Base-by-base conservation (phyloP, 2,797 vertebrate genomes). In the Emys orbicularis region DNA sequence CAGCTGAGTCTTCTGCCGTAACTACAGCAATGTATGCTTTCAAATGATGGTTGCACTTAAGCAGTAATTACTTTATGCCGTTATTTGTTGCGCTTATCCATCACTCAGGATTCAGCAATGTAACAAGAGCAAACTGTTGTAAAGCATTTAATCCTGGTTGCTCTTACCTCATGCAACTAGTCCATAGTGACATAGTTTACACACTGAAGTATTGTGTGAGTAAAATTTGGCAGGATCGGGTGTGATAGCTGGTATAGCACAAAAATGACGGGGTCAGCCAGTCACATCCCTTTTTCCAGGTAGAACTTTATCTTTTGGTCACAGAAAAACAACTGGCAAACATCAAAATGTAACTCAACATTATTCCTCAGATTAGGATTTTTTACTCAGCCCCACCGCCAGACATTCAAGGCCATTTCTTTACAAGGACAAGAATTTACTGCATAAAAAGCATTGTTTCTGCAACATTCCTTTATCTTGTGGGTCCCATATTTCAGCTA, bases 31-130 rank as follows among this genome's bases (percentile, higher is more conserved):
- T 87, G 82, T 85, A 27, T 79, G 53, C 91, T 97, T 95, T 97
- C 92, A 96, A 96, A 94, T 86, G 57, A 94, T 80, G 25, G 80
- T 94, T 95, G 85, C 53, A 93, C 89, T 90, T 91, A 96, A 95
- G 92, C 34, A 59, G n/a, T 79, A 87, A 86, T 86, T 85, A 86
- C 93, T 96, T 90, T 90, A 37, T 74, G 44, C 23, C 44, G 79
- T 79, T 59, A 87, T 95, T n/a, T 72, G 53, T 31, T 52, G 56
- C 53, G 16, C 50, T 95, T 79, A 89, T 92, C 59, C 59, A 81
- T 85, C 4, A 81, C 80, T 96, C 83, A 44, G 79, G 56, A 91
- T 83, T 91, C 89, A 83, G 77, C 0, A 1, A 91, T n/a, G 95
- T 89, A 90, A 82, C 61, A 88, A 94, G 52, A 80, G 41, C 11